These are phyloP conservation scores for Pelodiscus sinensis DNA, from an alignment of 2,113 vertebrate genomes.

Conservation along the genomic window DNA sequence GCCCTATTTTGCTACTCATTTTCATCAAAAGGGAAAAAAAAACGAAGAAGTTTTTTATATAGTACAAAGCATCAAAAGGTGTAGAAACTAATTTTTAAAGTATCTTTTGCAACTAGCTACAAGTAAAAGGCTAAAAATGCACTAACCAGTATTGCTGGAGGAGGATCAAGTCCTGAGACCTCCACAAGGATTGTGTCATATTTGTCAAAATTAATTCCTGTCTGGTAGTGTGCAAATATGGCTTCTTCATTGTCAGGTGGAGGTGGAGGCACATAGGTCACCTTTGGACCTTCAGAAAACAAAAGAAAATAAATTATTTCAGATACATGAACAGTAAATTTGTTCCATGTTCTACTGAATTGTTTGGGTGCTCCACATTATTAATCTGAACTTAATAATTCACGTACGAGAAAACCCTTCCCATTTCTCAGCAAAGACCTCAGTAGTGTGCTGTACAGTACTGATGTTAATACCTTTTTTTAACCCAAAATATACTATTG, in stretches of 20 bases:
- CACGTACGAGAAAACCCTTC: neutral
- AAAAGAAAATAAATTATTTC: neutral
- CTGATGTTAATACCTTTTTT: neutral
- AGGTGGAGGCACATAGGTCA: slow-evolving; percentile 90
- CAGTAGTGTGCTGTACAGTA: neutral
- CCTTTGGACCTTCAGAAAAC: slow-evolving; percentile 80
- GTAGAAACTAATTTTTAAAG: neutral
- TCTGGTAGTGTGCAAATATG: slow-evolving; percentile 88
- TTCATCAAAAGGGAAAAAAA: neutral
- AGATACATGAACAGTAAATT: neutral
- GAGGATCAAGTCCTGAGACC: slow-evolving; percentile 87
- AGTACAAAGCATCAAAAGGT: neutral
- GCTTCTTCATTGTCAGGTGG: slow-evolving; percentile 87
- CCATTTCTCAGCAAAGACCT: neutral
- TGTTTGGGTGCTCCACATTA: neutral
- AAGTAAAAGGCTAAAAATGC: neutral
- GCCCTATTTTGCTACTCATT: neutral
- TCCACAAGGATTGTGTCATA: slow-evolving; percentile 91
- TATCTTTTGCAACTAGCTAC: neutral
- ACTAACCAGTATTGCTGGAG: slow-evolving; percentile 88
- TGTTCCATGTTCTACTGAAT: neutral
- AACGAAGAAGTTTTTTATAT: neutral
- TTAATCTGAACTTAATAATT: neutral
- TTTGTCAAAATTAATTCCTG: slow-evolving; percentile 94
- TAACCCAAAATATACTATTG: neutral